Base-by-base conservation (phyloP, 2,888 invertebrate species). In the Anagyrus pseudococci region DNA sequence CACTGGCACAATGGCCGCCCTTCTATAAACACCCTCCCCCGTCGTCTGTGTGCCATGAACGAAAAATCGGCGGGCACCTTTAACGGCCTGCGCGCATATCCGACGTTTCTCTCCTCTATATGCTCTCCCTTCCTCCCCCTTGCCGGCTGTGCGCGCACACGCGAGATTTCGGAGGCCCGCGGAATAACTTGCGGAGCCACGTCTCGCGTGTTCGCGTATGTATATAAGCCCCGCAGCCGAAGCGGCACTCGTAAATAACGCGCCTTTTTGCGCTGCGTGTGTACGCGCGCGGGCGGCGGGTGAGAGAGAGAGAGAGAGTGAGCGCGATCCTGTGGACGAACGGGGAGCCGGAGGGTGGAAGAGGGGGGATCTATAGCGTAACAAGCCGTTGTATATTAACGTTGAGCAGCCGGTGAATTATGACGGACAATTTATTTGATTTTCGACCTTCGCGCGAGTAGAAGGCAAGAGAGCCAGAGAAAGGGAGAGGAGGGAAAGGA, bases 361-460 rank as follows among this genome's bases (percentile, higher is more conserved):
- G n/a, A 8, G 17, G 15, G 53, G 53, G 22, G 37, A 57, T 53
- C 55, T 64, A 60, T 44, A 58, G 54, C 53, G 61, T 47, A 54
- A 54, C 58, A 64, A 54, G 61, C 41, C 33, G 58, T 58, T 58
- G 61, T 65, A 58, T 2, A 52, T 56, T 59, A 55, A 59, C 23
- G 52, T 41, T 26, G 33, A 37, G 33, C 50, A 46, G 46, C 25
- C 61, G 33, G 55, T 61, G 61, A 65, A 50, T 65, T 65, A 65
- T 58, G 58, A 58, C 50, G 52, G 23, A 58, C 53, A 49, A 61
- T 61, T 58, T 61, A 57, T 55, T 61, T 65, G 54, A 64, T 61
- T 60, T 57, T 60, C 56, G 56, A 56, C 47, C 56, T 64, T 58
- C 49, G 40, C 37, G 43, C 29, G 13, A n/a, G n/a, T n/a, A n/a